Evolutionary conservation across 2,888 invertebrate species (phyloP).

Genomic region (Melikaiella ostensackeni): DNA sequence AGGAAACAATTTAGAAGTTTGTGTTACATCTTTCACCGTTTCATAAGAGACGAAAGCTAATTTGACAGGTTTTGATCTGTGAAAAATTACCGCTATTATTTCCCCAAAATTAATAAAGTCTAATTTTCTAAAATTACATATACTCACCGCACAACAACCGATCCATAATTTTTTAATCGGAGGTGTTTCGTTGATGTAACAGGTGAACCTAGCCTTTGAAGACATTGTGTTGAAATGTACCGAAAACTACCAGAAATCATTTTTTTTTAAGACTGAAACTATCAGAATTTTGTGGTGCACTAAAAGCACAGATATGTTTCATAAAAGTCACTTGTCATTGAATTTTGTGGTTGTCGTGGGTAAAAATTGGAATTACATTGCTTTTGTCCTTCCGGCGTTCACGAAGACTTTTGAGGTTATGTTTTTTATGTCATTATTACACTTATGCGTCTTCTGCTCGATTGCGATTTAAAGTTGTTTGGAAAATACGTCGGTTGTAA

Average conservation of each 20-base stretch:
- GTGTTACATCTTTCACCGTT: slow-evolving; percentile 75
- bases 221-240: not conserved
- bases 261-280: not conserved
- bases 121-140: not conserved
- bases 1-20: slow-evolving; percentile 78
- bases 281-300: not conserved
- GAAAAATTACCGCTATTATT: slow-evolving; percentile 15
- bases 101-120: not conserved
- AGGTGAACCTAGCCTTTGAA: slow-evolving; percentile 17
- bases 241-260: slow-evolving; percentile 21
- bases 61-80: slow-evolving; percentile 78
- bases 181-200: slow-evolving; percentile 18
- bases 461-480: no score
- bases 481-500: no score
- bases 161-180: not conserved
- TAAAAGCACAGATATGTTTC: not conserved
- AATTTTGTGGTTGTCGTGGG: not conserved
- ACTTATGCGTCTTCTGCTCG: not conserved
- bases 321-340: not conserved
- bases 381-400: no score
- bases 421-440: not conserved
- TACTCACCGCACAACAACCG: slow-evolving; percentile 20
- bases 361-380: not conserved
- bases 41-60: slow-evolving; percentile 85
- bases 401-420: not conserved